Evolutionary conservation across 1,140 invertebrate species (phyloP).

Genomic region (Globodera rostochiensis): DNA sequence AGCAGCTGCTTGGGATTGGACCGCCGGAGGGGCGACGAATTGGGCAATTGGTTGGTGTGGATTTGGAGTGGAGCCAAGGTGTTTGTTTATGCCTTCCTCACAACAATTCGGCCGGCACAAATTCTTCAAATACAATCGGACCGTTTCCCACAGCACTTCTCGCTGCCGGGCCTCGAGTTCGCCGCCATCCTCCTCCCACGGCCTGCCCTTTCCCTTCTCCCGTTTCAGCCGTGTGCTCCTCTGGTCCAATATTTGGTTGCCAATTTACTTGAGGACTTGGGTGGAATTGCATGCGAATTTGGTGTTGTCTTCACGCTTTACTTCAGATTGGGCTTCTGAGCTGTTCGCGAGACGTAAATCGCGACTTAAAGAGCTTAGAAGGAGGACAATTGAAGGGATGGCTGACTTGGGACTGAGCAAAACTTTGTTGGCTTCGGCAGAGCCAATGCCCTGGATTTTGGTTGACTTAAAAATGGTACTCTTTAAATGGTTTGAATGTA

Average conservation of each 20-base stretch:
- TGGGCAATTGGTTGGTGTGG: constrained; percentile 10
- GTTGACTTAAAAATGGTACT: constrained; percentile 11
- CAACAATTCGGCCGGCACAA: background rate
- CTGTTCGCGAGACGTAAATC: constrained; percentile 25
- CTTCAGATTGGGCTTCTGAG: constrained; percentile 17
- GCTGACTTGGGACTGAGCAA: background rate
- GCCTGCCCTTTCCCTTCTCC: background rate
- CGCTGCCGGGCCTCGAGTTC: constrained; percentile 27
- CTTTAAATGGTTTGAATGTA: background rate
- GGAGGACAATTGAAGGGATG: background rate
- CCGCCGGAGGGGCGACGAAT: background rate
- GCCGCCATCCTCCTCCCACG: constrained; percentile 1
- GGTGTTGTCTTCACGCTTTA: background rate
- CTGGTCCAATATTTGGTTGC: constrained; percentile 17
- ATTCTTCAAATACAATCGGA: background rate
- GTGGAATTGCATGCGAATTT: background rate
- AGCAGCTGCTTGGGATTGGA: constrained; percentile 21
- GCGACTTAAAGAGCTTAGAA: constrained; percentile 4
- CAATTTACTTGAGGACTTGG: constrained; percentile 23
- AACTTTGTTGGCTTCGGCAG: background rate
- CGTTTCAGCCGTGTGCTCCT: constrained; percentile 7
- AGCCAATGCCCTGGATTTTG: constrained; percentile 10
- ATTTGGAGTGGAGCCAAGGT: constrained; percentile 27
- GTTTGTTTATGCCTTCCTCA: too few relatives aligned
- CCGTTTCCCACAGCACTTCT: constrained; percentile 23